These are phyloP conservation scores for Fukomys damarensis DNA, from an alignment of 2,113 vertebrate species.

Conservation along the genomic window DNA sequence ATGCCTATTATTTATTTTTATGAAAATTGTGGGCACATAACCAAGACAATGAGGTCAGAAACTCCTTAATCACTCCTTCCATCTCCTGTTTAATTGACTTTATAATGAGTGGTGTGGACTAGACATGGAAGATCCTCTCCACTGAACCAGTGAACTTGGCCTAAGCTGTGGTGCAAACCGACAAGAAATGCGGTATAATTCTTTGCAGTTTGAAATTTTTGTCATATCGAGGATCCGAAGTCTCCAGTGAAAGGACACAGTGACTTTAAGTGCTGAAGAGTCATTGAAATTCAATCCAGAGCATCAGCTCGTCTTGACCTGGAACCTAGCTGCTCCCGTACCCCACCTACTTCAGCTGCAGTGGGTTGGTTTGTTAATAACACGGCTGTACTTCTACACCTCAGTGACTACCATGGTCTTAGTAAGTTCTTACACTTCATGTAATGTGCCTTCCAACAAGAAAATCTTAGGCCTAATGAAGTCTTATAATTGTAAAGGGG, in stretches of 20 bases:
- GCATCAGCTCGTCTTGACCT: neutral
- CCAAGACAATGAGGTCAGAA: conserved; percentile 74
- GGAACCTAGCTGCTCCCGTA: accelerated
- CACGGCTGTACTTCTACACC: neutral
- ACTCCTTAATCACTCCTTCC: neutral
- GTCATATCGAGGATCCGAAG: neutral
- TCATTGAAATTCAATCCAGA: neutral
- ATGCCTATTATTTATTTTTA: conserved; percentile 78
- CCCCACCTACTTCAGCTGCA: neutral
- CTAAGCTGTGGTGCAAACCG: neutral
- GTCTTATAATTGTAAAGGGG: neutral
- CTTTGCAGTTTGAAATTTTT: neutral
- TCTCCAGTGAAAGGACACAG: neutral
- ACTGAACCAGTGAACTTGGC: neutral
- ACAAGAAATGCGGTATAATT: neutral
- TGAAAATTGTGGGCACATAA: conserved; percentile 68
- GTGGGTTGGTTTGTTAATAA: neutral
- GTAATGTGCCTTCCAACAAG: conserved; percentile 36
- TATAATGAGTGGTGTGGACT: neutral
- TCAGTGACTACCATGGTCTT: neutral
- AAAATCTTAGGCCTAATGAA: conserved; percentile 56
- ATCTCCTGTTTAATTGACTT: neutral
- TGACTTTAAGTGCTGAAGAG: neutral
- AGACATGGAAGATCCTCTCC: neutral
- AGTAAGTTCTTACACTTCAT: neutral